These are phyloP conservation scores for Oncopodura yosiiana DNA, from an alignment of 1,140 invertebrate genomes.

Conservation along the genomic window DNA sequence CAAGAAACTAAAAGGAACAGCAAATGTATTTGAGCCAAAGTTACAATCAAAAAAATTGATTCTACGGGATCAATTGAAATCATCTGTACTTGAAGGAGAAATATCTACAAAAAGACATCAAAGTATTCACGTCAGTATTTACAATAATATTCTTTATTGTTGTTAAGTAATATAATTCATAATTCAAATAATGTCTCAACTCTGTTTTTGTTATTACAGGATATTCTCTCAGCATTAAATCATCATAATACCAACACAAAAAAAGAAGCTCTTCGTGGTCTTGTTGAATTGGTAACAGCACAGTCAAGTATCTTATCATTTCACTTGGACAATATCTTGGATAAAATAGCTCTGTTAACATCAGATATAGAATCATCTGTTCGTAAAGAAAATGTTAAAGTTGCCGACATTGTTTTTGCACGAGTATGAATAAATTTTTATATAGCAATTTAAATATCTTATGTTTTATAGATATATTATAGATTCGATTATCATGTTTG, in stretches of 20 bases:
- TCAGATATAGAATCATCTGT: slow-evolving; percentile 22
- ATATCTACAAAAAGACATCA: slow-evolving; percentile 15
- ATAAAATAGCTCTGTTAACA: slow-evolving; percentile 19
- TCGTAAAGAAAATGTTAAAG: slow-evolving; percentile 28
- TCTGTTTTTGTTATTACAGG: slow-evolving; percentile 20
- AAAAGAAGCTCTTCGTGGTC: slow-evolving; percentile 24
- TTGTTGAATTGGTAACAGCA: slow-evolving; percentile 20
- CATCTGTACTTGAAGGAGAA: neutral
- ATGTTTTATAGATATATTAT: neutral
- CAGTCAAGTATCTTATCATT: neutral
- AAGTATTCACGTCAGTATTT: slow-evolving; percentile 17
- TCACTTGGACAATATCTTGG: slow-evolving; percentile 29
- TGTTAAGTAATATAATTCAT: too few species aligned
- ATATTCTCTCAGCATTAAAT: slow-evolving; percentile 19
- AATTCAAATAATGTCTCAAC: slow-evolving; percentile 1
- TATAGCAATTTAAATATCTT: neutral
- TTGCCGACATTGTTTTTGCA: slow-evolving; percentile 20
- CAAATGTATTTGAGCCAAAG: slow-evolving; percentile 31
- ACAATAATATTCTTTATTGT: neutral
- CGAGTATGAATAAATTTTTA: slow-evolving; percentile 4
- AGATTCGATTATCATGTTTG: neutral
- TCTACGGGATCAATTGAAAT: slow-evolving; percentile 30
- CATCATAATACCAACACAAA: slow-evolving; percentile 33
- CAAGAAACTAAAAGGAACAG: slow-evolving; percentile 19
- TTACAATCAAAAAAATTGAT: slow-evolving; percentile 31